Base-by-base conservation (phyloP, 2,113 vertebrate species). In the Lepisosteus osseus region DNA sequence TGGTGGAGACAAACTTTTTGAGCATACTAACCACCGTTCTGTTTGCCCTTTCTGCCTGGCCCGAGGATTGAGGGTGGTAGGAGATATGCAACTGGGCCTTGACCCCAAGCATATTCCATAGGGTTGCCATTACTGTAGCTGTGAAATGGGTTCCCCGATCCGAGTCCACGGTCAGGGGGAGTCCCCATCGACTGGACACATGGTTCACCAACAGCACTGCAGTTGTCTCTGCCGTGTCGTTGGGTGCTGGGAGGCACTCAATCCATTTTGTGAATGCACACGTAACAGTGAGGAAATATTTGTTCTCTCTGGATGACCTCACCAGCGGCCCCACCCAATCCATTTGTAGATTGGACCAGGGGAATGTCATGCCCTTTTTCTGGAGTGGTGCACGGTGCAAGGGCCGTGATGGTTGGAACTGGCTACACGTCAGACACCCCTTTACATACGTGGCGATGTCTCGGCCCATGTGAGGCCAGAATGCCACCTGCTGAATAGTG, bases 81-180 rank as follows among this genome's bases (percentile, higher is more conserved):
- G 51, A 13, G 4, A 74, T 71, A 61, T 71, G 72, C 0, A 77
- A 56, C 17, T 64, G 42, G 4, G n/a, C 17, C 14, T 77, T 15
- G 1, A 74, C 54, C 3, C 61, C 73, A 47, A 72, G 54, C 61
- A 69, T 72, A 41, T 59, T 14, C 65, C 69, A 74, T 6, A 75
- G 3, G 1, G 40, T 7, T 2, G 0, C 14, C 65, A 72, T 75
- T 6, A 72, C n/a, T 0, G 2, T 56, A 44, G 61, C 54, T 4
- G 67, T 72, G 15, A 78, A 78, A 11, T 70, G 71, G 8, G 57
- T 74, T 0, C 76, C 76, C 14, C 29, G 1, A 17, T 75, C 73
- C 6, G 73, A 75, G 45, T 70, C 47, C 1, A 78, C 59, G 8
- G 61, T 61, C 55, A 66, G 11, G 3, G 65, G 65, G 6, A 74